phyloP scores from a whole-genome alignment of 2,113 vertebrate species.

The Calyptommatus sinebrachiatus region DNA sequence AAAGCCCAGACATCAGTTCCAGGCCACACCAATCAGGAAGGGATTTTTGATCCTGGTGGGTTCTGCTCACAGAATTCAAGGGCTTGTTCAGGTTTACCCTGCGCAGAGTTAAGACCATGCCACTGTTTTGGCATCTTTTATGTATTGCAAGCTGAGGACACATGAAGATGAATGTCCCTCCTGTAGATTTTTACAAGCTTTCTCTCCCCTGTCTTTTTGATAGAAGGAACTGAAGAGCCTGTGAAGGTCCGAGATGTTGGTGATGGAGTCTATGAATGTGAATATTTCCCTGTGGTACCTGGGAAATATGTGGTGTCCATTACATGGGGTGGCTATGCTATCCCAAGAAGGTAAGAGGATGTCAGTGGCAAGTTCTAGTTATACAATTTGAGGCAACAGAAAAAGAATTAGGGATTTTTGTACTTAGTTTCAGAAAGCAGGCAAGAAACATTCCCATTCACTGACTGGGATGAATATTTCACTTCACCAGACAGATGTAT shows the following conservation, averaged over 20 bases:
- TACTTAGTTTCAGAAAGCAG: too few species aligned
- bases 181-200: too few species aligned
- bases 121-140: too few species aligned
- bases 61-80: background rate
- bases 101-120: too few species aligned
- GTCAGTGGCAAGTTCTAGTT: too few species aligned
- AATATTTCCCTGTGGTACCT: conserved; percentile 81
- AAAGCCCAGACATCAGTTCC: background rate
- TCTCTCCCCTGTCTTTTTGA: rapidly evolving
- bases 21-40: background rate
- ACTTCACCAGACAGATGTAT: too few species aligned
- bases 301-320: conserved; percentile 86
- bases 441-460: too few species aligned
- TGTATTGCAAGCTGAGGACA: too few species aligned
- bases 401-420: background rate
- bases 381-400: too few species aligned
- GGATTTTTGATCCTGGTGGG: background rate
- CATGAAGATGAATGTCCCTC: too few species aligned
- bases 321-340: conserved; percentile 87
- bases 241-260: conserved; percentile 83
- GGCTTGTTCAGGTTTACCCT: too few species aligned
- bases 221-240: conserved; percentile 86
- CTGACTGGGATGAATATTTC: too few species aligned
- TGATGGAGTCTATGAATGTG: conserved; percentile 83
- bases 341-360: conserved; percentile 84